Base-by-base conservation (phyloP, 2,113 vertebrate genomes). In the Astatoreochromis straeleni region DNA sequence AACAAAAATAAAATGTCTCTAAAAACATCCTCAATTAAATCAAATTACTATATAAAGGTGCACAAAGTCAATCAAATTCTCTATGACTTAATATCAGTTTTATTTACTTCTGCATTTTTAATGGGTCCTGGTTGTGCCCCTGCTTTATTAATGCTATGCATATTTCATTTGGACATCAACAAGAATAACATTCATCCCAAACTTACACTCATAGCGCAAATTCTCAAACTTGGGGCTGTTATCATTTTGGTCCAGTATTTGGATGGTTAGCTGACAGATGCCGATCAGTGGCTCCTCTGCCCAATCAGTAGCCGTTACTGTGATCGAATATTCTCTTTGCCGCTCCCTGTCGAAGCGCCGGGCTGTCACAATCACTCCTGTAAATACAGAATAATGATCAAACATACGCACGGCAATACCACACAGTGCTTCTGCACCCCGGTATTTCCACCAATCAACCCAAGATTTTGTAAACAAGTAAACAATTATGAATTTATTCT, bases 201-300 rank as follows among this genome's bases (percentile, higher is more conserved):
- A 96, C 97, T 97, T 96, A 98, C 97, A 98, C 94, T 98, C 97
- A 70, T 98, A 98, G 90, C 88, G 97, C 58, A 96, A 93, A 94
- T 97, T 98, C 95, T 98, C 97, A 96, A 98, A 98, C 96, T 97
- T 97, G 82, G 97, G 97, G 92, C 97, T 97, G 87, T 98, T 98
- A 94, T 98, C 98, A 65, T 98, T 98, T 95, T 98, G 96, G 91
- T 98, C 98, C 91, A 97, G 92, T 92, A 98, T 97, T 93, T 97
- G 85, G 86, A 98, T 19, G 49, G 96, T 97, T 88, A 98, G 97
- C 91, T 97, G 97, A 90, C 98, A 98, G 91, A 98, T 97, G 81
- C 98, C 97, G 57, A 97, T 97, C 88, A 98, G 97, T 0, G 97
- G 97, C 89, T 98, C 97, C 9, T 92, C 96, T 1, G 97, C 97